Base-by-base conservation (phyloP, 2,888 invertebrate genomes). In the Stenchaetothrips biformis region DNA sequence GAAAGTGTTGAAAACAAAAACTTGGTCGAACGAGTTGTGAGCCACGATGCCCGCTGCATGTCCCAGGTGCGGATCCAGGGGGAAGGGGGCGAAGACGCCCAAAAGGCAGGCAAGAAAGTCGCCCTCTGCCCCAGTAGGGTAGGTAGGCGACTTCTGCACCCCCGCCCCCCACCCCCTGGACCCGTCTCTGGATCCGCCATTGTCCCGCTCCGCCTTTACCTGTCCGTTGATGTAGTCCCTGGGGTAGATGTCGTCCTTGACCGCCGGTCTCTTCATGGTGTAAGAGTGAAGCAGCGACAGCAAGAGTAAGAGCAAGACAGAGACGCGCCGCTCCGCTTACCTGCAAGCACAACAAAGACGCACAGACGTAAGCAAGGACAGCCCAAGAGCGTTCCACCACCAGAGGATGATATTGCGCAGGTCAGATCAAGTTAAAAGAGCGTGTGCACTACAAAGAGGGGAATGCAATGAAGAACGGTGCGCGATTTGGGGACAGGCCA, bases 311-410 rank as follows among this genome's bases (percentile, higher is more conserved):
- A 25, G 21, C 67, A 74, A 74, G 67, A 74, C 21, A 74, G 21
- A 74, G 67, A 25, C 67, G 67, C 67, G 67, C 67, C 25, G 67
- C 67, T 74, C 67, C 67, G 67, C 67, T 74, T 74, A 74, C 67
- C 67, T 74, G 67, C 2, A 25, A 25, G 67, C 67, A 67, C n/a
- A 74, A 25, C 0, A 11, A 53, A 74, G 21, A 74, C n/a, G 37
- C 37, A 37, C 37, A 25, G 67, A 74, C 67, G 59, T 59, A 59
- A 59, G 53, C 53, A 53, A 59, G 59, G 13, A 59, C 9, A 53
- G 53, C 2, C 13, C 16, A 13, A 59, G 18, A 59, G 18, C 6
- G 53, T 53, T 16, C 9, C 59, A 59, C 59, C 59, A 59, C 59
- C 16, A n/a, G 13, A 59, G 18, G 11, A 13, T 0, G 2, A n/a